Conservation (phyloP, 2,888 invertebrate species). For the Globia sparganii region DNA sequence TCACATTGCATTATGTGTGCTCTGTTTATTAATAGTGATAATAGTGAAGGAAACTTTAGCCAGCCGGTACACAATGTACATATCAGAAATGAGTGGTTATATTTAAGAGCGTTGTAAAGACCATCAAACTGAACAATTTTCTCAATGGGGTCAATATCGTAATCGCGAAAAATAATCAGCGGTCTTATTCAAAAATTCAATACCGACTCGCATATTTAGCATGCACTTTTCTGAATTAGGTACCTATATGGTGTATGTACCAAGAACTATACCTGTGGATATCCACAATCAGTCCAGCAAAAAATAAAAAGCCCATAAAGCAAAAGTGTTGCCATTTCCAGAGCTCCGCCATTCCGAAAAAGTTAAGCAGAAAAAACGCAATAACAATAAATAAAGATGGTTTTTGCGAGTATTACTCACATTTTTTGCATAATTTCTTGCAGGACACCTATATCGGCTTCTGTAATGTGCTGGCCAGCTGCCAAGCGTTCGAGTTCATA, state of each 20-base stretch:
- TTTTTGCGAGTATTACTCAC: slow-evolving; percentile 49
- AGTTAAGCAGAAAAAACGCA: slow-evolving; percentile 13
- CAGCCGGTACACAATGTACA: no score
- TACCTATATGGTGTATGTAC: not conserved
- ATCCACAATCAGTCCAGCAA: not conserved
- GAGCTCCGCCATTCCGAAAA: not conserved
- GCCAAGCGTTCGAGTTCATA: slow-evolving; percentile 51
- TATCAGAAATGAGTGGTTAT: no score
- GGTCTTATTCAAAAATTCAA: no score
- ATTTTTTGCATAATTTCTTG: slow-evolving; percentile 55
- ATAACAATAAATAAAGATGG: slow-evolving; percentile 35
- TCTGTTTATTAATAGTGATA: not conserved
- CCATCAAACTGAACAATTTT: no score
- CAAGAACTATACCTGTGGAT: not conserved
- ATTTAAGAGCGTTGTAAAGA: no score
- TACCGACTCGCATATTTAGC: not conserved
- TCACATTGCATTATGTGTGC: not conserved
- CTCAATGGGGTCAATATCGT: no score
- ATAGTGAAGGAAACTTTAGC: no score
- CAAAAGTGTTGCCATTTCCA: not conserved
- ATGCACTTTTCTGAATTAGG: not conserved
- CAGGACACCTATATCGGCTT: slow-evolving; percentile 50
- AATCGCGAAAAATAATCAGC: no score
- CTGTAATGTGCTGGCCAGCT: slow-evolving; percentile 46
- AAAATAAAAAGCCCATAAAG: not conserved